Conservation (phyloP, 2,113 vertebrate species). For the Channa maculata region DNA sequence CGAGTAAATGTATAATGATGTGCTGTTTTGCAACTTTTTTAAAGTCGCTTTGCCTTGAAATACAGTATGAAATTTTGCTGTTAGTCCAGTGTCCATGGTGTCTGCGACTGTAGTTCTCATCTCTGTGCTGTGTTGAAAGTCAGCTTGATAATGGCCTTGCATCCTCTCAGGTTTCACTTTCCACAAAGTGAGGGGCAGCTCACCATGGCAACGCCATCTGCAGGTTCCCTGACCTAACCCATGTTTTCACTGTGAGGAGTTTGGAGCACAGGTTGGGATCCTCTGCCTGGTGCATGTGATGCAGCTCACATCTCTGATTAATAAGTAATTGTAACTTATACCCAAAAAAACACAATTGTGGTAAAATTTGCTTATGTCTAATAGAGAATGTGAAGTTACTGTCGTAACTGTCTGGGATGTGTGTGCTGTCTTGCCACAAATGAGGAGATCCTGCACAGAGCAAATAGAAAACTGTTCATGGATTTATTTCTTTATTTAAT, state of each 20-base stretch:
- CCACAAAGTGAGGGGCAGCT: conserved; percentile 62
- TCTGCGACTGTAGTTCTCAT: conserved; percentile 22
- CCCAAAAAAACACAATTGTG: no score
- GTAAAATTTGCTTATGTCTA: no score
- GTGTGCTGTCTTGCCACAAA: no score
- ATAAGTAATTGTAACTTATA: no score
- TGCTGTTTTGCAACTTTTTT: background rate
- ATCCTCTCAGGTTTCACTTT: conserved; percentile 81
- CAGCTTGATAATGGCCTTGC: conserved; percentile 46
- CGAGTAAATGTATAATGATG: background rate
- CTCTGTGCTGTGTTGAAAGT: conserved; percentile 9
- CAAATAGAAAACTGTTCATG: no score
- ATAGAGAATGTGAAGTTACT: no score
- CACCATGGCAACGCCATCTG: conserved; percentile 69
- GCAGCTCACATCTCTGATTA: no score
- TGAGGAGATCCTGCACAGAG: no score
- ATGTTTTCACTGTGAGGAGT: background rate
- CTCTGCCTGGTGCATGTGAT: no score
- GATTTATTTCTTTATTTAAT: no score
- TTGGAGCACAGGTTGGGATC: background rate
- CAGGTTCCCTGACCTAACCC: conserved; percentile 45
- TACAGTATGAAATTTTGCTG: background rate
- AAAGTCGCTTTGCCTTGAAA: background rate
- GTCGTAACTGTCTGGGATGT: no score
- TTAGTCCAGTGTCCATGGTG: background rate